Percentiles rank a stretch among this genome's conserved stretches.
phyloP scores from a whole-genome alignment of 2,888 invertebrate species.

The Cepaea hortensis region DNA sequence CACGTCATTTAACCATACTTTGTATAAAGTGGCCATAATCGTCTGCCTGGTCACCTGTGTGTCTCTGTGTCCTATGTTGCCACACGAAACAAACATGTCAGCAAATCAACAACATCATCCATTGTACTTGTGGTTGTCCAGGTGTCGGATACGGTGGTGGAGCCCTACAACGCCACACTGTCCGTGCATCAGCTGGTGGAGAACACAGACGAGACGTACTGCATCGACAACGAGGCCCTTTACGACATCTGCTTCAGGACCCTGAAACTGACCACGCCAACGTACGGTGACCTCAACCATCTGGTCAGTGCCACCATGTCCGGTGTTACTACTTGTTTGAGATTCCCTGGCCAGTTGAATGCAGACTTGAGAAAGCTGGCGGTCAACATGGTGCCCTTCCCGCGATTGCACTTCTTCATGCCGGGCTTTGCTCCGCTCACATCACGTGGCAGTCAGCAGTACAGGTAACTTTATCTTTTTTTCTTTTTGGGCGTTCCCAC shows the following conservation, averaged over 20 bases:
- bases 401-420: slow-evolving; percentile 81
- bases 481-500: too few relatives aligned
- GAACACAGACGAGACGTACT: slow-evolving; percentile 92
- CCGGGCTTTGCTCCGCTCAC: slow-evolving; percentile 81
- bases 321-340: slow-evolving; percentile 63
- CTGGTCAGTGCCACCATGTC: slow-evolving; percentile 81
- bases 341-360: slow-evolving; percentile 46
- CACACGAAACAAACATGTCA: slow-evolving; percentile 72
- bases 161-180: slow-evolving; percentile 90
- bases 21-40: too few relatives aligned
- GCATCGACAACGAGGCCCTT: slow-evolving; percentile 92
- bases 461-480: slow-evolving; percentile 42
- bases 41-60: too few relatives aligned
- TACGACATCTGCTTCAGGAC: slow-evolving; percentile 94
- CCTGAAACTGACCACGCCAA: slow-evolving; percentile 87
- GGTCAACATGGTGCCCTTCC: slow-evolving; percentile 72
- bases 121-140: slow-evolving; percentile 75
- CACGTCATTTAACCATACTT: too few relatives aligned
- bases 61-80: too few relatives aligned
- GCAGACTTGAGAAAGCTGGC: slow-evolving; percentile 55
- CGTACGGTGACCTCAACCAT: slow-evolving; percentile 92
- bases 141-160: slow-evolving; percentile 84
- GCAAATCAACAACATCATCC: slow-evolving; percentile 79
- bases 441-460: slow-evolving; percentile 55
- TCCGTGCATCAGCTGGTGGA: slow-evolving; percentile 84